phyloP scores from a whole-genome alignment of 2,797 vertebrate genomes.

The Hybognathus amarus region DNA sequence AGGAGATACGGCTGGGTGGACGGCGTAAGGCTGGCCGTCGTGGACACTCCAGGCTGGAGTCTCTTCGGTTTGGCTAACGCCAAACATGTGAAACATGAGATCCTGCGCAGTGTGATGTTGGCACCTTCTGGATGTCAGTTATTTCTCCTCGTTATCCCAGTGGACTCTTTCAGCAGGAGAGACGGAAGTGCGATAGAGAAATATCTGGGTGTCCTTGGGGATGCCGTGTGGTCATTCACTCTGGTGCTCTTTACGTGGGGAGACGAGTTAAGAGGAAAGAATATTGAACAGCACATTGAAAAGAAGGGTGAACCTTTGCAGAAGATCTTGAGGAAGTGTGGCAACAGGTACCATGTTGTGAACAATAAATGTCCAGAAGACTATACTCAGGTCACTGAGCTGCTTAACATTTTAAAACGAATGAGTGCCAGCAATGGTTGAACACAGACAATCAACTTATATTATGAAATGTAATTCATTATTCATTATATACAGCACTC shows the following conservation, averaged over 20 bases:
- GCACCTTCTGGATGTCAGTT: constrained; percentile 45
- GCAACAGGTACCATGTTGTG: constrained; percentile 53
- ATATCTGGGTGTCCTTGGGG: constrained; percentile 55
- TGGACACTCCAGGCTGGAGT: constrained; percentile 72
- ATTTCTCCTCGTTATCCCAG: constrained; percentile 63
- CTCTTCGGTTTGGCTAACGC: constrained; percentile 57
- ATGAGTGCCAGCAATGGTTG: constrained; percentile 29
- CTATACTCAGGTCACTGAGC: constrained; percentile 43
- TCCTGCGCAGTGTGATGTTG: constrained; percentile 51
- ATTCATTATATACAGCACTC: no score
- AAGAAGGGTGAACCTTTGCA: constrained; percentile 52
- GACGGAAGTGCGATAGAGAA: constrained; percentile 60
- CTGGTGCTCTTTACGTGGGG: constrained; percentile 67
- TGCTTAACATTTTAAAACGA: constrained; percentile 60
- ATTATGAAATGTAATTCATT: neutral
- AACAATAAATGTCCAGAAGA: constrained; percentile 45
- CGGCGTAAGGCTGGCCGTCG: constrained; percentile 54
- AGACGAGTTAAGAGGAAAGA: constrained; percentile 55
- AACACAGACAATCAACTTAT: neutral
- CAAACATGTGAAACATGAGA: constrained; percentile 55
- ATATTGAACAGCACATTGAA: constrained; percentile 56
- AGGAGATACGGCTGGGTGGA: constrained; percentile 38
- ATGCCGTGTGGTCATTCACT: constrained; percentile 51
- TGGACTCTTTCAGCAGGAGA: constrained; percentile 62
- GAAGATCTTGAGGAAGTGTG: constrained; percentile 65